Evolutionary conservation across 1,140 invertebrate species (phyloP).

Genomic region (Aplysia californica): DNA sequence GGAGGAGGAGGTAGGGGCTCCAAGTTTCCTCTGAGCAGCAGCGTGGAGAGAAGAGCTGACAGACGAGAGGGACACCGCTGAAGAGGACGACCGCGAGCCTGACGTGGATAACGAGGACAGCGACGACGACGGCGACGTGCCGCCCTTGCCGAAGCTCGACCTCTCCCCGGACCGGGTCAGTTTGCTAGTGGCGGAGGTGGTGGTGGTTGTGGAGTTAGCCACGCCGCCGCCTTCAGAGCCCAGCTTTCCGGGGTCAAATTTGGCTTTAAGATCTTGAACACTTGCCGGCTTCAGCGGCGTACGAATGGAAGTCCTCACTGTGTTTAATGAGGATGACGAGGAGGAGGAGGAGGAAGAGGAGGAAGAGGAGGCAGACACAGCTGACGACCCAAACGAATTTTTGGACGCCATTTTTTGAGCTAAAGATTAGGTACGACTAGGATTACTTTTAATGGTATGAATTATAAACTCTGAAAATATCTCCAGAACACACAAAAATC

Average conservation of each 20-base stretch:
- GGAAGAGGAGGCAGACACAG: background rate
- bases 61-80: slow-evolving; percentile 4
- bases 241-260: slow-evolving; percentile 30
- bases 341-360: background rate
- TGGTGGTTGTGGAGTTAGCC: background rate
- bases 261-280: slow-evolving; percentile 38
- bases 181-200: background rate
- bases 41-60: slow-evolving; percentile 21
- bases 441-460: background rate
- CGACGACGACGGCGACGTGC: background rate
- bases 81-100: background rate
- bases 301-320: slow-evolving; percentile 25
- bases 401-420: background rate
- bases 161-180: background rate
- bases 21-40: slow-evolving; percentile 18
- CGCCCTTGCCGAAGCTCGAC: no score
- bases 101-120: background rate
- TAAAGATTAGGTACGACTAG: background rate
- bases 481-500: no score
- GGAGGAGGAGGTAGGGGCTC: background rate
- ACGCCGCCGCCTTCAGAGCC: background rate
- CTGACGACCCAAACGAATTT: background rate
- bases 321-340: background rate
- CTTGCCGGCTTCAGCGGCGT: slow-evolving; percentile 37
- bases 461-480: no score